Evolutionary conservation across 2,888 invertebrate species (phyloP).

Genomic region (Nemapogon koenigi): DNA sequence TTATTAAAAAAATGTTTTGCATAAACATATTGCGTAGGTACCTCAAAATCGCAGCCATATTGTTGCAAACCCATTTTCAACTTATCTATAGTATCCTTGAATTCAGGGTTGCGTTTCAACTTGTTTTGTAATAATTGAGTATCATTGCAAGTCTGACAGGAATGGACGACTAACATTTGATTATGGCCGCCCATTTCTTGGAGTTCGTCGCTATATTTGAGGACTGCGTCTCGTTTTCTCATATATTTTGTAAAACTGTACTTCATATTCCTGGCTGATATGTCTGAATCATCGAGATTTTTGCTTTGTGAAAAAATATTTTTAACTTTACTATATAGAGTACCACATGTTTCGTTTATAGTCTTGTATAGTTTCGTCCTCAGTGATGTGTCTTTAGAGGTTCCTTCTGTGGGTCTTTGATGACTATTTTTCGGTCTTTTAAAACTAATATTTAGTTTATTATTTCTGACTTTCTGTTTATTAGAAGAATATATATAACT

Average conservation of each 20-base stretch:
- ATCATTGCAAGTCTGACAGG: constrained; percentile 41
- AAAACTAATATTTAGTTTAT: too few relatives aligned
- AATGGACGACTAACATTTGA: constrained; percentile 9
- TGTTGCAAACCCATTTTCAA: constrained; percentile 50
- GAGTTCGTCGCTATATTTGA: not conserved
- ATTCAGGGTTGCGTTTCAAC: constrained; percentile 27
- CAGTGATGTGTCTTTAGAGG: too few relatives aligned
- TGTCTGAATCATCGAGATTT: not conserved
- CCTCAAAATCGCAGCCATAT: constrained; percentile 57
- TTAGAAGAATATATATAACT: too few relatives aligned
- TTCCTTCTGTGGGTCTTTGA: too few relatives aligned
- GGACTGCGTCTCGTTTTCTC: constrained; percentile 31
- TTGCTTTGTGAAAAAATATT: not conserved
- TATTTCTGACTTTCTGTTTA: too few relatives aligned
- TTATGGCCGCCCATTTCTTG: not conserved
- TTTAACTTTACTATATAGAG: not conserved
- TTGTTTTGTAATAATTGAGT: constrained; percentile 33
- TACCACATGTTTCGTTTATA: not conserved
- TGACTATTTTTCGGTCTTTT: too few relatives aligned
- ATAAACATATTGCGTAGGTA: constrained; percentile 15
- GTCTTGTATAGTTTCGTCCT: not conserved
- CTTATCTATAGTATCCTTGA: constrained; percentile 39
- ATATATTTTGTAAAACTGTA: constrained; percentile 46
- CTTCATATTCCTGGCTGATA: constrained; percentile 15
- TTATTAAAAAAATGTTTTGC: not conserved